Conservation (phyloP, 2,888 invertebrate species). For the Eucera pruinosa region DNA sequence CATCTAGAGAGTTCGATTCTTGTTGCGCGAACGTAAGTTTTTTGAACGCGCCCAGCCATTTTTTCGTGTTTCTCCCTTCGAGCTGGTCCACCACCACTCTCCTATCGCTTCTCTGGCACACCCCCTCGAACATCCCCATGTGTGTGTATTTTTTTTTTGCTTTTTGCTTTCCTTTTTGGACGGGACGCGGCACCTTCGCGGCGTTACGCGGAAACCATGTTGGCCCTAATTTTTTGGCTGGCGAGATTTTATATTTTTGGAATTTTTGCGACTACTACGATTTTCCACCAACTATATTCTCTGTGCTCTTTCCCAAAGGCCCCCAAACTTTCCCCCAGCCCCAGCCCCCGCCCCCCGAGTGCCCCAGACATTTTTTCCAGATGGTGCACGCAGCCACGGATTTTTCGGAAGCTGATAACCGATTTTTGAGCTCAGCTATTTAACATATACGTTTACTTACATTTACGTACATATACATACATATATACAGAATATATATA, state of each 20-base stretch:
- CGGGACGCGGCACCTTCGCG: conserved; percentile 49
- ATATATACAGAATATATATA: neutral
- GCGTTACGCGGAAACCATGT: conserved; percentile 61
- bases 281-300: conserved; percentile 54
- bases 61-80: conserved; percentile 62
- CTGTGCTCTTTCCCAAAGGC: neutral
- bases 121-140: conserved; percentile 36
- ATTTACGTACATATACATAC: too few relatives aligned
- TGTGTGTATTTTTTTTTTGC: neutral
- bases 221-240: conserved; percentile 82
- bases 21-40: conserved; percentile 75
- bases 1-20: conserved; percentile 33
- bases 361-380: conserved; percentile 80
- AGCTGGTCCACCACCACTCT: conserved; percentile 54
- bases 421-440: conserved; percentile 82
- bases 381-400: conserved; percentile 83
- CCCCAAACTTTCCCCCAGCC: neutral
- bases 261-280: conserved; percentile 78
- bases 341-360: conserved; percentile 62
- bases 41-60: conserved; percentile 75
- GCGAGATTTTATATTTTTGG: conserved; percentile 84
- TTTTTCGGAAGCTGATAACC: conserved; percentile 83
- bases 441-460: conserved; percentile 24
- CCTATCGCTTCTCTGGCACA: conserved; percentile 56
- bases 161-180: conserved; percentile 51